Base-by-base conservation (phyloP, 2,113 vertebrate species). In the Pardalotus punctatus region DNA sequence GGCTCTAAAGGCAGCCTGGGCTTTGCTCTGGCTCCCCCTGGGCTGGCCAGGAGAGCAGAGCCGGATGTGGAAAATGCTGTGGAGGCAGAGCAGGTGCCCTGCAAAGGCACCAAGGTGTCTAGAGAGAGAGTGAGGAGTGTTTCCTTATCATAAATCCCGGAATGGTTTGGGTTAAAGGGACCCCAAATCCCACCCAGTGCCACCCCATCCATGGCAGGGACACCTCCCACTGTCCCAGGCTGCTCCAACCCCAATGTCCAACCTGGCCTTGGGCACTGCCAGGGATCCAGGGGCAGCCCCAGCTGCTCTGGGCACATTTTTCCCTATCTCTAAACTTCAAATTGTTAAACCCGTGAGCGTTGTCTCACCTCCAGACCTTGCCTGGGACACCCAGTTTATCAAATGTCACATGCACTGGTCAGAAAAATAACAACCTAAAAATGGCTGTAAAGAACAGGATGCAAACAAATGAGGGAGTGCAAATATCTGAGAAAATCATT, bases 121-220 rank as follows among this genome's bases (percentile, higher is more conserved):
- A 47, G 5, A 25, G 27, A 3, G 4, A 18, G 45, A 1, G 1
- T 18, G 56, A 21, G 5, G 42, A 22, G 19, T 2, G 48, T 16
- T 54, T 50, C 33, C 5, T 2, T 15, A 2, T 2, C 40, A 7
- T 14, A 38, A 45, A 42, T 15, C 33, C n/a, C 18, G 11, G 23
- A 12, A 0, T 38, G 43, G 20, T 14, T 38, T 9, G 28, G 33
- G 12, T 12, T 6, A 15, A 3, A 58, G 3, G 20, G 60, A 74
- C 1, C 16, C 11, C 0, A 29, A 60, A 74, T 5, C 28, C 13
- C 76, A 3, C 0, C 31, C 25, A 4, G 0, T 7, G 0, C 66
- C 66, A 17, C 1, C 48, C 66, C 65, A n/a, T 56, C 22, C 28
- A 7, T 35, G 85, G 66, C 50, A 88, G 76, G 67, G 76, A 65